phyloP scores from a whole-genome alignment of 2,888 invertebrate species.

The Pandemis corylana region DNA sequence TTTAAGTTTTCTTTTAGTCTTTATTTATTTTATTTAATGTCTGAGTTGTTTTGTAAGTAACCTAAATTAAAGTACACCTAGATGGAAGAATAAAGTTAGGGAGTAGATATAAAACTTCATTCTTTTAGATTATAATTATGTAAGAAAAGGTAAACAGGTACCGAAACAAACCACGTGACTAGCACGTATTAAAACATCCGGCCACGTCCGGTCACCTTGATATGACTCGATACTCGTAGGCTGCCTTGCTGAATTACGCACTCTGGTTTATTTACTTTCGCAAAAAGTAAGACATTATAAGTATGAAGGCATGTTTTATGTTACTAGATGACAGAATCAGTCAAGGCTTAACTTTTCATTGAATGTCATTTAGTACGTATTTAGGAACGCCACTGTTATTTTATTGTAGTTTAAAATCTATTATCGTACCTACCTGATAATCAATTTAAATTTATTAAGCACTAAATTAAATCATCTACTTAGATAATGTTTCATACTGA shows the following conservation, averaged over 20 bases:
- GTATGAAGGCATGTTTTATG: not conserved
- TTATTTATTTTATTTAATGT: constrained; percentile 28
- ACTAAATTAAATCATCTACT: constrained; percentile 29
- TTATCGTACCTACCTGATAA: constrained; percentile 21
- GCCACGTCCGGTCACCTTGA: not conserved
- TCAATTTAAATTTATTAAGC: constrained; percentile 13
- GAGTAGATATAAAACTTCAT: not conserved
- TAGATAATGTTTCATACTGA: constrained; percentile 41
- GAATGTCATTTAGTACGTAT: constrained; percentile 46
- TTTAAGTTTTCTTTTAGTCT: constrained; percentile 12
- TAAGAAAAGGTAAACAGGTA: constrained; percentile 5
- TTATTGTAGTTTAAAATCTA: constrained; percentile 54
- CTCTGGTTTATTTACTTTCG: not conserved
- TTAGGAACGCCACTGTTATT: constrained; percentile 61
- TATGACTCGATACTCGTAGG: not conserved
- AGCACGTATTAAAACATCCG: not conserved
- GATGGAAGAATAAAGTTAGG: not conserved
- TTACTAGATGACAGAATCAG: not conserved
- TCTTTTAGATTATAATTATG: not conserved
- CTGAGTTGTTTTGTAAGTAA: constrained; percentile 6
- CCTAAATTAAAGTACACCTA: constrained; percentile 2
- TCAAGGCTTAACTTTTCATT: constrained; percentile 24
- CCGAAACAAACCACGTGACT: not conserved
- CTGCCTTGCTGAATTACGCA: not conserved
- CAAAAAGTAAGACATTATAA: not conserved